Evolutionary conservation across 2,888 invertebrate species (phyloP).

Genomic region (Drosophila ustulata): DNA sequence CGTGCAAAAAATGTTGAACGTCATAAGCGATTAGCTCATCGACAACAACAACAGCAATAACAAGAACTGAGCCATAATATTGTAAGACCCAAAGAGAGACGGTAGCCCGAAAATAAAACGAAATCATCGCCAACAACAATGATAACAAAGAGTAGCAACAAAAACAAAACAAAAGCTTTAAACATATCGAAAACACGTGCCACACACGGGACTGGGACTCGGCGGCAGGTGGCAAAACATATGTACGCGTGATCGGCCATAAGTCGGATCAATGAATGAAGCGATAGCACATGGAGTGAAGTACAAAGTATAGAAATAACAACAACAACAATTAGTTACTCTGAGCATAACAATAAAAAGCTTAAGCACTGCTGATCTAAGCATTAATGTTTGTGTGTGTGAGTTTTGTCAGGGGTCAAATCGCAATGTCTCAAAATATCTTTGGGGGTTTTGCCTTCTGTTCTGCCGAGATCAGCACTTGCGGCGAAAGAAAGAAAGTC

Average conservation of each 20-base stretch:
- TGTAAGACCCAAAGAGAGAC: constrained; percentile 43
- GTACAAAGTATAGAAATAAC: constrained; percentile 55
- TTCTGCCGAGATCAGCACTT: constrained; percentile 68
- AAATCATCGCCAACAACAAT: constrained; percentile 44
- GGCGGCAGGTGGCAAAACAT: constrained; percentile 68
- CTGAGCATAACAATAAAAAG: constrained; percentile 16
- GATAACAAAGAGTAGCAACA: constrained; percentile 18
- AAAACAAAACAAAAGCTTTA: constrained; percentile 25
- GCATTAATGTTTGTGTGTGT: constrained; percentile 12
- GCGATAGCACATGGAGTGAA: constrained; percentile 51
- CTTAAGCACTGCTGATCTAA: constrained; percentile 27
- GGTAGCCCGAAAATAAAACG: constrained; percentile 14
- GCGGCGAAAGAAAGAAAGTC: constrained; percentile 66
- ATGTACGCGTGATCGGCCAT: constrained; percentile 74
- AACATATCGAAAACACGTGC: constrained; percentile 64
- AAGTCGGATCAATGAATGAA: constrained; percentile 78
- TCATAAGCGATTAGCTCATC: constrained; percentile 74
- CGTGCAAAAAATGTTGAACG: constrained; percentile 69
- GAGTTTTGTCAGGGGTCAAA: constrained; percentile 64
- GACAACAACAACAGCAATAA: constrained; percentile 44
- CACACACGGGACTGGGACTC: constrained; percentile 33
- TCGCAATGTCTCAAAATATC: constrained; percentile 56
- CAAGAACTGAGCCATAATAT: constrained; percentile 47
- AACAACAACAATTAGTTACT: constrained; percentile 21
- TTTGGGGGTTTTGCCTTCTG: constrained; percentile 70